A percentile compares a stretch with the other conserved stretches of the same genome.
Conservation (phyloP, 92 coral and sea anemone genomes). For the Scolanthus callimorphus region DNA sequence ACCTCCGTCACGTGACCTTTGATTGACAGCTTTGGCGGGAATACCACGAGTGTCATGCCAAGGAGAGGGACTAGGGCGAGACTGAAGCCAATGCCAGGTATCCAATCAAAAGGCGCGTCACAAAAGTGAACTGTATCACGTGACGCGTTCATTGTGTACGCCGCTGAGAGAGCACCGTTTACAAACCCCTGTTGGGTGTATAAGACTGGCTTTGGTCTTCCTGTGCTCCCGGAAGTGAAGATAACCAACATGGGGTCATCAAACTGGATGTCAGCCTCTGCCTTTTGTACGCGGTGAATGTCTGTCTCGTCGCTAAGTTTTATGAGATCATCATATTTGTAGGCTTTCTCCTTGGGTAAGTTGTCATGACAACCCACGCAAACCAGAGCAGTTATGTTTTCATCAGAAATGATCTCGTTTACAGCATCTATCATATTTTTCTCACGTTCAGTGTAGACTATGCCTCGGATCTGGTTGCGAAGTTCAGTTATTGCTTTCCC, state of each 20-base stretch:
- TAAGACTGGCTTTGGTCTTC: constrained; percentile 30
- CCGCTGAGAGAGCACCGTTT: constrained; percentile 17
- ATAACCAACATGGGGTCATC: constrained; percentile 24
- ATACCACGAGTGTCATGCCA: constrained; percentile 34
- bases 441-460: not conserved
- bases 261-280: constrained; percentile 24
- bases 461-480: not conserved
- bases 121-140: constrained; percentile 16
- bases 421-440: not conserved
- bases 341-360: not conserved
- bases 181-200: constrained; percentile 34
- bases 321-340: constrained; percentile 9
- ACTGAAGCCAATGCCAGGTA: constrained; percentile 19
- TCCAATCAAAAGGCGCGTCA: constrained; percentile 44
- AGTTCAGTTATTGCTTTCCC: constrained; percentile 10
- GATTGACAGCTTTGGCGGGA: constrained; percentile 36
- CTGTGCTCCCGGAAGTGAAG: constrained; percentile 50
- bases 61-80: constrained; percentile 15
- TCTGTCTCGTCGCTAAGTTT: not conserved
- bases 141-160: constrained; percentile 14
- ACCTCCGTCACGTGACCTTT: constrained; percentile 21
- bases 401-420: not conserved
- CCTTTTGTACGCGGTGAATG: not conserved
- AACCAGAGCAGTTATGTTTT: not conserved
- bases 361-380: not conserved